Evolutionary conservation across 2,888 invertebrate genomes (phyloP), one percentile per base, ranked within the genome.

Genomic region (Choreutis nemorana): DNA sequence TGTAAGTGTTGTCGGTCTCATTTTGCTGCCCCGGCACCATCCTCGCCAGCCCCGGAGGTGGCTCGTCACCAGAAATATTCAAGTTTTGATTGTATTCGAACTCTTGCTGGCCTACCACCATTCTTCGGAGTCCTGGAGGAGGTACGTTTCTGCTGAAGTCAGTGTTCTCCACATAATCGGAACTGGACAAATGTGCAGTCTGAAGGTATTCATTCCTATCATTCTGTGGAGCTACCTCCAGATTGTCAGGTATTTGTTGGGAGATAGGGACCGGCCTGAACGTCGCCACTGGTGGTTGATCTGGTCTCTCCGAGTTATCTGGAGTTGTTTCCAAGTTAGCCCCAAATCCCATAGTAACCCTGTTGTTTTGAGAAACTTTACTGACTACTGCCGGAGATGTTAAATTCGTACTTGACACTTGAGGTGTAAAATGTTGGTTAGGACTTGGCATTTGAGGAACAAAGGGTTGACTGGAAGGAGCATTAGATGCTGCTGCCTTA

Each of bases 161-260:
- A 3, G 72, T 67, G 41, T 78, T 78, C 36, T 72, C 77, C 7
- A 59, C 61, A 39, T 68, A 79, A 41, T 79, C 78, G 6, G 71
- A 65, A 42, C 84, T 83, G 2, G 87, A 87, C 26, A 89, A 61
- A 48, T 89, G 88, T 10, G 89, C 89, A 2, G 89, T 90, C 63
- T 89, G 89, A 33, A 90, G 63, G 55, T 90, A 90, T 55, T 89
- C 87, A 54, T 89, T 88, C 33, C 89, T 77, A 44, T 90, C 89
- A 53, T 83, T 85, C 35, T 83, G 84, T 0, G 87, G 86, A 7
- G 83, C 82, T 14, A 84, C 77, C 58, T 87, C 87, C 45, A 81
- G 60, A 48, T 83, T 84, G 34, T 83, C 84, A 1, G 80, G 78
- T 28, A 72, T 55, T 28, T 55, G 61, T 13, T 58, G 63, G 7